A percentile compares a stretch with the other conserved stretches of the same genome.
Evolutionary conservation across 2,888 invertebrate genomes (phyloP).

Genomic region (Volucella inflata): DNA sequence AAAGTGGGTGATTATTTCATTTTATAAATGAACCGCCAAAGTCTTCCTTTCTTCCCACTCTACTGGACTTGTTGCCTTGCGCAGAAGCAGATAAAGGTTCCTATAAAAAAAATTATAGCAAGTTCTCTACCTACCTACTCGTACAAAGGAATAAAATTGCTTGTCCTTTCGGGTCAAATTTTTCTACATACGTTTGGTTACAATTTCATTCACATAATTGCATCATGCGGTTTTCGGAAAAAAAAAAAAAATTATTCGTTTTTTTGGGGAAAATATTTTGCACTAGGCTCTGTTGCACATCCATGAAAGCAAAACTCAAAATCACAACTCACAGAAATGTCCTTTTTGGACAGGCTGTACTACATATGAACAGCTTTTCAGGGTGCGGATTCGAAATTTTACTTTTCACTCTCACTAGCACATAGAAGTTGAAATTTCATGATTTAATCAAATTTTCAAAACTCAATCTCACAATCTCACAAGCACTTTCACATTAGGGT

Average conservation of each 20-base stretch:
- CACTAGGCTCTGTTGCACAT: conserved; percentile 47
- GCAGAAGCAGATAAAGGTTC: conserved; percentile 49
- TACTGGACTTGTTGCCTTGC: conserved; percentile 56
- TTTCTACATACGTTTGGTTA: conserved; percentile 7
- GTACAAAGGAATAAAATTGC: conserved; percentile 39
- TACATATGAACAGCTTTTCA: conserved; percentile 34
- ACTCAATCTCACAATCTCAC: conserved; percentile 65
- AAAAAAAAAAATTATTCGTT: neutral
- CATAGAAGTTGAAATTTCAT: conserved; percentile 2
- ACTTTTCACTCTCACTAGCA: conserved; percentile 47
- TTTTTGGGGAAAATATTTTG: neutral
- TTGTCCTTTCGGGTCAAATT: conserved; percentile 61
- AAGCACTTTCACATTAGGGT: conserved; percentile 39
- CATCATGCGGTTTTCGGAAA: conserved; percentile 62
- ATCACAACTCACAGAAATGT: conserved; percentile 65
- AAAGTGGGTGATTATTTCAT: conserved; percentile 16
- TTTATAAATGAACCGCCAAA: neutral
- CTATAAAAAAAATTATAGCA: conserved; percentile 66
- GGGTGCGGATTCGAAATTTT: conserved; percentile 65
- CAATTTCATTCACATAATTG: conserved; percentile 56
- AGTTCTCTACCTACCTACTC: conserved; percentile 32
- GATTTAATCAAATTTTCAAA: conserved; percentile 28
- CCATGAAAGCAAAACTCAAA: conserved; percentile 37
- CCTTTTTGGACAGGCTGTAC: conserved; percentile 59
- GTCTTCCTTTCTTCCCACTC: conserved; percentile 14